Evolutionary conservation across 2,797 vertebrate genomes (phyloP), one percentile per base, ranked within the genome.

Genomic region (Amazonetta brasiliensis): DNA sequence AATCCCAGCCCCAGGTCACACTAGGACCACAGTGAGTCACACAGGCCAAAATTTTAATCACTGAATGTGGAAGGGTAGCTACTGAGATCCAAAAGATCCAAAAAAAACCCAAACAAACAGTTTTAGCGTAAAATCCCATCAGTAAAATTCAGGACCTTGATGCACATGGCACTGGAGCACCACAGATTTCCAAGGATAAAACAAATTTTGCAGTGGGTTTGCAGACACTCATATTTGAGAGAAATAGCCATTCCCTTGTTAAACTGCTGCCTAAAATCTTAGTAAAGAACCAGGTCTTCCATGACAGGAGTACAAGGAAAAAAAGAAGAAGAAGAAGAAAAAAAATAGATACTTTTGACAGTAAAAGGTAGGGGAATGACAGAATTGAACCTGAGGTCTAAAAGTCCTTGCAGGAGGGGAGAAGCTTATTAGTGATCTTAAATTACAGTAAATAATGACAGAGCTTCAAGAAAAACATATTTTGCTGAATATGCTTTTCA

Each of bases 401-500:
- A 43, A 80, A 85, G 43, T 68, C 59, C 52, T 5, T 41, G 8
- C 6, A 54, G 14, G 66, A 35, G 23, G 14, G 12, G 21, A 84
- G 11, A 84, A 60, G 23, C 19, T 77, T 18, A 48, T 85, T 60
- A 83, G 85, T 11, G 26, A 55, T 33, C n/a, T 55, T 50, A 62
- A 89, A 75, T 52, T 18, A 18, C 7, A 66, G 7, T 35, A 91
- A 93, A 83, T 83, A 72, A 83, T 26, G 31, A 50, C 31, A 89
- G 73, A 84, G 7, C 31, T 74, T 60, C 5, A 3, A 46, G 48
- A 85, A 41, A 50, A 91, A 9, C 25, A 62, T 56, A 5, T 68
- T 96, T 81, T 72, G 79, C 81, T 95, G 92, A 93, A 64, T 67
- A 8, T 50, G 41, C 59, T 92, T 93, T 90, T 74, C 48, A 20